These are phyloP conservation scores for Panulirus ornatus DNA, from an alignment of 1,140 invertebrate genomes.

Conservation along the genomic window DNA sequence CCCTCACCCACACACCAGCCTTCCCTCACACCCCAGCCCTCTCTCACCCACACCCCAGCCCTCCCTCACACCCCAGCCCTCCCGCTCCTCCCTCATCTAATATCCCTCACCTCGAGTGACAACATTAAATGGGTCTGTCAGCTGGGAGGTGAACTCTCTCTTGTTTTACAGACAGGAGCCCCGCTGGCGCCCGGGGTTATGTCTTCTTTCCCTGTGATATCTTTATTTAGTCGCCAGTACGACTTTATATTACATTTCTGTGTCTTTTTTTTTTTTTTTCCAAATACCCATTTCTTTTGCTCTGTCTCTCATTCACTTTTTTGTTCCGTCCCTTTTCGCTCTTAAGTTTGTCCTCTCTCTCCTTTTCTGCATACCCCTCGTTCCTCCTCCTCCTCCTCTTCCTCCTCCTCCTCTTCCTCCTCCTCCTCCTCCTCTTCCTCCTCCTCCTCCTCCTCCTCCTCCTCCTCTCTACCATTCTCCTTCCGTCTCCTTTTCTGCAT, in stretches of 20 bases:
- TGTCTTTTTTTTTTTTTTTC: too few species aligned
- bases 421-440: neutral
- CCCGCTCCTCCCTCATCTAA: neutral
- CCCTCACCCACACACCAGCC: too few species aligned
- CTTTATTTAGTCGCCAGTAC: too few species aligned
- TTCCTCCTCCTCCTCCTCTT: neutral
- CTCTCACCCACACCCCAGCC: neutral
- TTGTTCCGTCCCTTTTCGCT: too few species aligned
- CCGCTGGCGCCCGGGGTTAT: too few species aligned
- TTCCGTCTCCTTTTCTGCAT: neutral
- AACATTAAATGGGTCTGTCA: neutral
- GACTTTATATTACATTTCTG: too few species aligned
- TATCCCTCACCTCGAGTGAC: constrained; percentile 1
- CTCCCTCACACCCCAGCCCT: neutral
- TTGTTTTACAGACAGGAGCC: neutral
- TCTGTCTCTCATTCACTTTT: neutral
- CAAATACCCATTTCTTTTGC: too few species aligned
- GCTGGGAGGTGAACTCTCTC: neutral
- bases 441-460: neutral
- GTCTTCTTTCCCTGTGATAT: neutral
- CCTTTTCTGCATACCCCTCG: too few species aligned
- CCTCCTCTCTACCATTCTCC: neutral
- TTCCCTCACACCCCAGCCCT: too few species aligned
- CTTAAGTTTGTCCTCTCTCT: too few species aligned
- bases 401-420: neutral